Base-by-base conservation (phyloP, 2,797 vertebrate genomes). In the Peromyscus attwateri region DNA sequence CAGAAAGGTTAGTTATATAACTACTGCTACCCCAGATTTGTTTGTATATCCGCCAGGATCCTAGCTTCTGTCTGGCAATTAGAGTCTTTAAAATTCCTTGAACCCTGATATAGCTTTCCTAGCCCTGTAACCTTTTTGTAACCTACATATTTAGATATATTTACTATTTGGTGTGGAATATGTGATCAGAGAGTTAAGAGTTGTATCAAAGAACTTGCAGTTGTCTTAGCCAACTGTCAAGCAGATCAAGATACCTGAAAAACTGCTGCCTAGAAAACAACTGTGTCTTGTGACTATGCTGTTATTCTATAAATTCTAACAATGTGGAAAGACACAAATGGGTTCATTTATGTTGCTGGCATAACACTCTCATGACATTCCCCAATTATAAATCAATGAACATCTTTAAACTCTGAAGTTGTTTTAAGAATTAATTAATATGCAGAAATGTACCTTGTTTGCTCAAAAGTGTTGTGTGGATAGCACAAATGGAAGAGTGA, bases 391-490 rank as follows among this genome's bases (percentile, higher is more conserved):
- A 60, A 92, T 43, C 46, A 89, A 52, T 68, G 66, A 92, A 93
- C 90, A 37, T 52, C 16, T 27, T 64, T 75, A 73, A 93, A 40
- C 25, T 76, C 64, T 92, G 40, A 96, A 9, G 2, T 83, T 82
- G 43, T 60, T 90, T 94, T 34, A 73, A 93, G 23, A 77, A 92
- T 90, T 10, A 92, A 92, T 62, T 75, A 81, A 62, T 76, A 46
- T 37, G 0, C 91, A 21, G 57, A 89, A 92, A 91, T 46, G 11
- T 0, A 79, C 43, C 43, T 52, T 73, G 37, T 27, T 66, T 81
- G 87, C 55, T 77, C 29, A 34, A 49, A 81, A 79, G 1, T 37
- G 7, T 71, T 71, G 80, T 14, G 6, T 73, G 77, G 81, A 73
- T n/a, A 34, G 57, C 31, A 90, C 52, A 83, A 52, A 85, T 27